A percentile compares a stretch with the other conserved stretches of the same genome.
phyloP scores from a whole-genome alignment of 2,888 invertebrate genomes.

The Halictus quadricinctus region DNA sequence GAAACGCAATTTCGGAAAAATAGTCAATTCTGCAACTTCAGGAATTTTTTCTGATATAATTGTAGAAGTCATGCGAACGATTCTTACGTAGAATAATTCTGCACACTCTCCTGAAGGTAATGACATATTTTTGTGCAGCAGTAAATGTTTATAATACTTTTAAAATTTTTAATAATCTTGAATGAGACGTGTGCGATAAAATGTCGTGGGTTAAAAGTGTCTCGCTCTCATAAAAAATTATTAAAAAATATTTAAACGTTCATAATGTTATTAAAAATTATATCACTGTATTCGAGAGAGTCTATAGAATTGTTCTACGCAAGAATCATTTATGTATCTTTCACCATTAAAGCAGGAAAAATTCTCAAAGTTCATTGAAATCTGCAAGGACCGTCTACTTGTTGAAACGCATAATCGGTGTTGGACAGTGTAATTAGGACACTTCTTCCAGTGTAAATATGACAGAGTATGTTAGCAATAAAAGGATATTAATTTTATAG shows the following conservation, averaged over 20 bases:
- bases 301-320: too few relatives aligned
- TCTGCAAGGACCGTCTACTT: background rate
- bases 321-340: background rate
- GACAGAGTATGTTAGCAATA: constrained; percentile 47
- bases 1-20: background rate
- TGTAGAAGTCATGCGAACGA: background rate
- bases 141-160: too few relatives aligned
- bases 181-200: too few relatives aligned
- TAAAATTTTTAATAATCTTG: too few relatives aligned
- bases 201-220: too few relatives aligned
- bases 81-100: background rate
- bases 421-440: constrained; percentile 35
- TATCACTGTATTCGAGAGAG: too few relatives aligned
- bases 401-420: background rate
- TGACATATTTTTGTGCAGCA: too few relatives aligned
- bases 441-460: constrained; percentile 48
- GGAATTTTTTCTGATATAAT: background rate
- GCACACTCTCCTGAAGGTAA: too few relatives aligned
- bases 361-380: background rate
- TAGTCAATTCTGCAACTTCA: background rate
- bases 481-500: constrained; percentile 56
- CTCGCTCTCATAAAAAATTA: too few relatives aligned
- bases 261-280: too few relatives aligned
- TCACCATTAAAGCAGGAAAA: background rate
- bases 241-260: too few relatives aligned